Percentiles rank a stretch among this genome's conserved stretches.
Evolutionary conservation across 2,888 invertebrate genomes (phyloP).

Genomic region (Megamerina dolium): DNA sequence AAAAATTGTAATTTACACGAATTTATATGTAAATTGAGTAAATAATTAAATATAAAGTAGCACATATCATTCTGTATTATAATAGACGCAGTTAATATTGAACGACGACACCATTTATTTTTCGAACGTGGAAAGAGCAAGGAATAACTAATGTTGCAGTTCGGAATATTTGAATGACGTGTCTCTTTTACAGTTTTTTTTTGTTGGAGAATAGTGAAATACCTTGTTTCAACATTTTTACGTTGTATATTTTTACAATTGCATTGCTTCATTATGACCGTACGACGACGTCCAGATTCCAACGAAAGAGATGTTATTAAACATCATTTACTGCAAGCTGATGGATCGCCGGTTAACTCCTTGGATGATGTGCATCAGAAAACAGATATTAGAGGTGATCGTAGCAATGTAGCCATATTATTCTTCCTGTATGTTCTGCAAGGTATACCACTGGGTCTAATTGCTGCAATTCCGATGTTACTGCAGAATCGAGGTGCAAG

Average conservation of each 20-base stretch:
- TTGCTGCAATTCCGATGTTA: conserved; percentile 91
- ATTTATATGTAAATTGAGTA: no score
- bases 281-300: conserved; percentile 20
- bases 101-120: no score
- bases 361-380: conserved; percentile 28
- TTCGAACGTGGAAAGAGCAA: no score
- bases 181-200: no score
- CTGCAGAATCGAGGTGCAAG: conserved; percentile 87
- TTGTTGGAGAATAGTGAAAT: neutral
- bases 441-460: conserved; percentile 92
- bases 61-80: no score
- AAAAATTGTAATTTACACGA: no score
- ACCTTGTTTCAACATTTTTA: neutral
- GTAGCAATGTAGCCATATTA: conserved; percentile 75
- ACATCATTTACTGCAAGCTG: conserved; percentile 4
- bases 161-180: no score
- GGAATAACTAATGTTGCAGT: no score
- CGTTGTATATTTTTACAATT: no score
- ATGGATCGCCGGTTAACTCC: conserved; percentile 7
- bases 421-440: conserved; percentile 90
- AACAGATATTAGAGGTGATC: conserved; percentile 64
- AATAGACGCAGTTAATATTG: no score
- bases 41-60: no score
- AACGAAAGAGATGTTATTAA: conserved; percentile 9
- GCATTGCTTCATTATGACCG: conserved; percentile 11